Base-by-base conservation (phyloP, 2,888 invertebrate genomes). In the Ochropleura plecta region DNA sequence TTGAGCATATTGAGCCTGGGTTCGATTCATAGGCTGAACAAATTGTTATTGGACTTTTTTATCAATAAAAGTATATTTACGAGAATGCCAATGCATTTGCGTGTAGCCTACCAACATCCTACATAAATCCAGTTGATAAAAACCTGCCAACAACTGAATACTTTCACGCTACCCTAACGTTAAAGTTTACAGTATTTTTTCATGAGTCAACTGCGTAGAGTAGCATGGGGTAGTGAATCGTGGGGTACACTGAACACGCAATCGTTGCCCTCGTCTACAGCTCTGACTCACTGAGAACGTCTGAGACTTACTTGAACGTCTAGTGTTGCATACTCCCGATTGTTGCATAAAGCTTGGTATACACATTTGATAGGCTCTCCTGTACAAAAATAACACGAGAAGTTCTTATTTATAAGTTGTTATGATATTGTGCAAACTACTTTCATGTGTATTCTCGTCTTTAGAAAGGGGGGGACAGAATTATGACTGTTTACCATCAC, bases 201-300 rank as follows among this genome's bases (percentile, higher is more conserved):
- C 79, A 76, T 55, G 71, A 76, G 42, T 70, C 71, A 78, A 55
- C 62, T 9, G 48, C 16, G 9, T 48, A 10, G 10, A 0, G 44
- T 16, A 30, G 20, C 14, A n/a, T 12, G 42, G 49, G 20, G 14
- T 55, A 9, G 12, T 2, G 40, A 14, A 20, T 16, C 12, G 20
- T 5, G 62, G 53, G 49, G 30, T 6, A n/a, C 63, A 44, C 40
- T 46, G 9, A 12, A 49, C 68, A 75, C 77, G 77, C 75, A 77
- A 57, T 40, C 60, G 6, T 62, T 59, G 30, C 57, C 44, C 18
- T 48, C 77, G 48, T 53, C 48, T 60, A 64, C 44, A n/a, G 6
- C 20, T n/a, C 48, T 76, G 81, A 69, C n/a, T 70, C 81, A 79
- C 81, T 62, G 18, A 48, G 30, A 51, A 44, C 46, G 60, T 55